A percentile compares a stretch with the other conserved stretches of the same genome.
Conservation (phyloP, 2,797 vertebrate genomes). For the Alosa sapidissima region DNA sequence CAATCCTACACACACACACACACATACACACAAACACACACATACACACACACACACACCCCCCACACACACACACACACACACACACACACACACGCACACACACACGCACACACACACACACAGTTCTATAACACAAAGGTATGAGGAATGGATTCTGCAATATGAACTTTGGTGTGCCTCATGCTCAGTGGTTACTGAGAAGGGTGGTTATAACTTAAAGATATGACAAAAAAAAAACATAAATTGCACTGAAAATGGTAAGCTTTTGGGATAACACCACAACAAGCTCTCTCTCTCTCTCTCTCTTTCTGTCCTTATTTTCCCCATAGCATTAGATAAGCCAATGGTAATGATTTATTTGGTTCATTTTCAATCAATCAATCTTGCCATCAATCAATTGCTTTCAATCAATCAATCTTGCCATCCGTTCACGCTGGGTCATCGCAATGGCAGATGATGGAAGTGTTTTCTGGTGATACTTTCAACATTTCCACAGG, state of each 20-base stretch:
- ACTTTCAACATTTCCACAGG: not conserved
- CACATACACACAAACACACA: not conserved
- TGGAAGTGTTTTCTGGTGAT: not conserved
- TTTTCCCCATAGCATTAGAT: not conserved
- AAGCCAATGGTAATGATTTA: not conserved
- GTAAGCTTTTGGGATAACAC: too few relatives aligned
- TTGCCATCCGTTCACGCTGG: not conserved
- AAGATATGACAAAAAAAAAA: not conserved
- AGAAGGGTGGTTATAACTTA: not conserved
- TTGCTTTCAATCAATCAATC: not conserved
- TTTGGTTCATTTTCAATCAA: not conserved
- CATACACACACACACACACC: constrained; percentile 18
- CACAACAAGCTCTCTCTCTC: too few relatives aligned
- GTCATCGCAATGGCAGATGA: not conserved
- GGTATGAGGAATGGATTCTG: not conserved
- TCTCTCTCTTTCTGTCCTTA: not conserved
- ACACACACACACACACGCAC: constrained; percentile 1
- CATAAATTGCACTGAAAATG: not conserved
- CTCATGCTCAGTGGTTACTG: not conserved
- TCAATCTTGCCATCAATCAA: too few relatives aligned
- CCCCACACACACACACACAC: constrained; percentile 3
- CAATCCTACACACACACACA: not conserved
- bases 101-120: not conserved
- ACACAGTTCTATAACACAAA: not conserved
- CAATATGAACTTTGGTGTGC: not conserved